Base-by-base conservation (phyloP, 1,140 invertebrate genomes). In the Oreohelix idahoensis region DNA sequence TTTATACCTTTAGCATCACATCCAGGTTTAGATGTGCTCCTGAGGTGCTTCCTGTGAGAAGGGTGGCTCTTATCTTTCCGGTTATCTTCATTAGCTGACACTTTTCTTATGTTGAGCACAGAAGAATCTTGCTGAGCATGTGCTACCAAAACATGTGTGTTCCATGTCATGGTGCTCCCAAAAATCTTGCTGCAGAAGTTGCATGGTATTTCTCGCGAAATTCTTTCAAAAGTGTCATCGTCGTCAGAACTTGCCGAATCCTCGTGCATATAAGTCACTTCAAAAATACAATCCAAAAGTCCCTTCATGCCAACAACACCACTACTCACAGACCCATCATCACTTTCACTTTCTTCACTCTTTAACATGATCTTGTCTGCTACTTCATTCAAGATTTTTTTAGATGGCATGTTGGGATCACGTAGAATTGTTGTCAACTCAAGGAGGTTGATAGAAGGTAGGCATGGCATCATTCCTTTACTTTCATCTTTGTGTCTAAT, bases 91-190 rank as follows among this genome's bases (percentile, higher is more conserved):
- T 51, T 81, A 39, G 17, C 20, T 20, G 79, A 49, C 23, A 32
- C 23, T 15, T 49, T 42, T n/a, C 38, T 70, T 23, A 81, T 45
- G 32, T 81, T 81, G 17, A 71, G 51, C 26, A 81, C 79, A 29
- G 69, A 70, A 5, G 36, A 51, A 26, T 81, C 79, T 49, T 15
- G 45, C n/a, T 71, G 79, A 2, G 66, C 42, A 36, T 81, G 79
- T 42, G 79, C 69, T 51, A 81, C 69, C n/a, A 81, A 66, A 17
- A 81, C 79, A 51, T 81, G 79, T 20, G 79, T 81, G 15, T 81
- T 81, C 36, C 42, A 51, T 20, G 63, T 71, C 79, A 81, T 81
- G 32, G 36, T 81, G 45, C 79, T 81, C 11, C 42, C 66, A 71
- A 81, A 81, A 29, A 81, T 71, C 32, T 81, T 81, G 39, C 38